phyloP scores from a whole-genome alignment of 2,113 vertebrate species.

The Typhlomys cinereus region DNA sequence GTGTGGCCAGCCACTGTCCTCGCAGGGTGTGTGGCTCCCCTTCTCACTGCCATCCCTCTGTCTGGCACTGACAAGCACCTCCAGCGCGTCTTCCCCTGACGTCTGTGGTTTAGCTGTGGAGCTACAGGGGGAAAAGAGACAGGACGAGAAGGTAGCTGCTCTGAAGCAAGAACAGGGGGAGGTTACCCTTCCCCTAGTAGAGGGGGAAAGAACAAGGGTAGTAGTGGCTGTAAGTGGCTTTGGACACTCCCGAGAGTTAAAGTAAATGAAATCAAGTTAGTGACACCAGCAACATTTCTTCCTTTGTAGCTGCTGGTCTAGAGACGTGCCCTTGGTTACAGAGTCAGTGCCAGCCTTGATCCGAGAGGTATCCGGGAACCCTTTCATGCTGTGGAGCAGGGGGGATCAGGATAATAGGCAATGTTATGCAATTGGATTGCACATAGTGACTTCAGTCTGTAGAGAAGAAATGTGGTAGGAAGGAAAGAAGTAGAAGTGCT shows the following conservation, averaged over 20 bases:
- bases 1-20: slow-evolving; percentile 27
- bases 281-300: background rate
- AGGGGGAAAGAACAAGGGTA: background rate
- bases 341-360: background rate
- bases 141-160: background rate
- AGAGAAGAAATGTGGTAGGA: background rate
- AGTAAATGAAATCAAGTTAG: background rate
- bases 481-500: background rate
- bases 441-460: background rate
- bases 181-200: background rate
- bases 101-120: background rate
- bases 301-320: background rate
- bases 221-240: background rate
- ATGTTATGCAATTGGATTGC: background rate
- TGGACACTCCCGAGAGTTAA: background rate
- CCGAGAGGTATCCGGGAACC: background rate
- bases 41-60: too few species aligned
- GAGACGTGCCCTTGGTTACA: background rate
- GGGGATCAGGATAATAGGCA: too few species aligned
- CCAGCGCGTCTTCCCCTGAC: background rate
- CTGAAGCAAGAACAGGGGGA: background rate
- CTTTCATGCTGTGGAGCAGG: background rate
- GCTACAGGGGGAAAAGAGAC: background rate
- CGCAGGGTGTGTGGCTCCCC: too few species aligned
- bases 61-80: too few species aligned